Evolutionary conservation across 2,113 vertebrate genomes (phyloP).

Genomic region (Brienomyrus brachyistius): DNA sequence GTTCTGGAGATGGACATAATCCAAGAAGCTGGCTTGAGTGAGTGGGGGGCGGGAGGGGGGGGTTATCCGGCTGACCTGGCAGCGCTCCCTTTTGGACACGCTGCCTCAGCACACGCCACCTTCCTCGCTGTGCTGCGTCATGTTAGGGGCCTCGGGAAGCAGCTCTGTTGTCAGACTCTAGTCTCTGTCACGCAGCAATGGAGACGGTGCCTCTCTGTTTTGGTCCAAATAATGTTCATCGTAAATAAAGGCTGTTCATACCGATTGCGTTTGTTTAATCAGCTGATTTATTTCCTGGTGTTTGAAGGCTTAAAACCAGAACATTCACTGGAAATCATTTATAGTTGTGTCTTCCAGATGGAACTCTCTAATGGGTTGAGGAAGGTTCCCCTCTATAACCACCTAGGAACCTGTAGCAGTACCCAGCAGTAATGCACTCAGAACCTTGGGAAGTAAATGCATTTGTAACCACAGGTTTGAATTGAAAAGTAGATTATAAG

Average conservation of each 20-base stretch:
- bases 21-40: not conserved
- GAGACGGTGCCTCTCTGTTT: not conserved
- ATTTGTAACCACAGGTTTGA: not conserved
- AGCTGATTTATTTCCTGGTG: not conserved
- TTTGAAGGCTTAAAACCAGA: not conserved
- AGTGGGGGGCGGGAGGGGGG: not conserved
- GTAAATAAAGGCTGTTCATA: not conserved
- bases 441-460: not conserved
- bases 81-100: not conserved
- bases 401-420: not conserved
- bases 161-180: not conserved
- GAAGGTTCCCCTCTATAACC: not conserved
- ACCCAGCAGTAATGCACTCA: not conserved
- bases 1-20: not conserved
- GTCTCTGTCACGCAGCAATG: not conserved
- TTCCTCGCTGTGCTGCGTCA: not conserved
- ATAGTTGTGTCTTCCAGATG: not conserved
- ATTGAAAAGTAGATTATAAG: not conserved
- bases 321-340: not conserved
- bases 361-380: not conserved
- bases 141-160: not conserved
- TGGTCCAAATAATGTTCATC: not conserved
- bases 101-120: not conserved
- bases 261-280: not conserved
- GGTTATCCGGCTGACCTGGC: not conserved